Percentiles rank a stretch among this genome's conserved stretches.
Conservation (phyloP, 2,797 vertebrate species). For the Brachymystax lenok region DNA sequence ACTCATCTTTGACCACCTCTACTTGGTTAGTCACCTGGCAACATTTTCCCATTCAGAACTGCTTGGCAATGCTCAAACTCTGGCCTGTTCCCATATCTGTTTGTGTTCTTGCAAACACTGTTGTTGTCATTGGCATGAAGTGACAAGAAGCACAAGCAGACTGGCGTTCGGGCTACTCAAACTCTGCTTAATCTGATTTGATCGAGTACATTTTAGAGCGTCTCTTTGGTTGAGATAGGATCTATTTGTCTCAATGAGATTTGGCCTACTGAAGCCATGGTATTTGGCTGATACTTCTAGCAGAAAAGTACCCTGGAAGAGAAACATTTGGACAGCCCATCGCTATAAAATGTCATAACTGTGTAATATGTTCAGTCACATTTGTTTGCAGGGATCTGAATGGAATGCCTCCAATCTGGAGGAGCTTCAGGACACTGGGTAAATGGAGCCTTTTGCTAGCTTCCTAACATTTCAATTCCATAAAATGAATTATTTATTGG, state of each 20-base stretch:
- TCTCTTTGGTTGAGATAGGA: not conserved
- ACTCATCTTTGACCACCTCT: slow-evolving; percentile 94
- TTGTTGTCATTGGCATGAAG: not conserved
- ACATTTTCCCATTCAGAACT: not conserved
- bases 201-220: not conserved
- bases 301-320: slow-evolving; percentile 28
- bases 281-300: slow-evolving; percentile 9
- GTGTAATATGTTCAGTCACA: not conserved
- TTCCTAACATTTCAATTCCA: not conserved
- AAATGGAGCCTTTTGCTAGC: slow-evolving; percentile 61
- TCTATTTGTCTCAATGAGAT: slow-evolving; percentile 11
- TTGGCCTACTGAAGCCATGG: slow-evolving; percentile 4
- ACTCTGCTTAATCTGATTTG: not conserved
- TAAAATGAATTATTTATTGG: too few relatives aligned
- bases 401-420: slow-evolving; percentile 99
- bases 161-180: not conserved
- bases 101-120: not conserved
- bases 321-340: slow-evolving; percentile 15
- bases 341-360: not conserved
- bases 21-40: slow-evolving; percentile 81
- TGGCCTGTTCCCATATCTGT: too few relatives aligned
- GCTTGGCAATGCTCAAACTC: not conserved
- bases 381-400: slow-evolving; percentile 89
- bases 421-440: slow-evolving; percentile 93
- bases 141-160: not conserved